Base-by-base conservation (phyloP, 2,113 vertebrate species). In the Solea senegalensis region DNA sequence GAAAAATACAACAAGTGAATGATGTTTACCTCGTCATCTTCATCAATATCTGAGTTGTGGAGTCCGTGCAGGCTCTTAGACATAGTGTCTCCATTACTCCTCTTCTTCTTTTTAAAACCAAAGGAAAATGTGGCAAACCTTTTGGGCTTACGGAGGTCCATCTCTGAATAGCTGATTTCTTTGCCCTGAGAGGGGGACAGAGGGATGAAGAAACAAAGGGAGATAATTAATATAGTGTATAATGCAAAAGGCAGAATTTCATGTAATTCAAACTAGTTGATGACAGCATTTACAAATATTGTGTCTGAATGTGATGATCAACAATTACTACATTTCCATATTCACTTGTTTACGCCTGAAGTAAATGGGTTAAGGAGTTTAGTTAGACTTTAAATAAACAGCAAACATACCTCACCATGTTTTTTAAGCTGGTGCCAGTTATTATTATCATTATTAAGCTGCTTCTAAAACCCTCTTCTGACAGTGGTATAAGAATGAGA, bases 111-210 rank as follows among this genome's bases (percentile, higher is more conserved):
- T 66, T 62, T 85, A 14, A 88, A 76, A 27, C 82, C 74, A 7
- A 93, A 81, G 9, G 91, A 77, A 50, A 94, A 87, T 0, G 84
- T 84, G 0, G 83, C 44, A 62, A 94, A 92, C 41, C 61, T 82
- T 59, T 85, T 93, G 26, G 69, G 49, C 34, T 86, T 86, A 21
- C 2, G 67, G 39, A 95, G 83, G 72, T 96, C 94, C 63, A 80
- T 76, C 81, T 95, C 91, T 0, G 94, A 94, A 74, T 41, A 59
- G 78, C 94, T 94, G 69, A 88, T 80, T 48, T 66, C 45, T 83
- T 78, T 87, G 69, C 84, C 86, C 77, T 89, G 81, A 55, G 14
- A 73, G 40, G 43, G 21, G 65, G 15, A 57, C 44, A 48, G 9
- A 13, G 12, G 12, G 10, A 16, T 15, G 13, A 5, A 7, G 1